Percentiles rank a stretch among this genome's conserved stretches.
Conservation (phyloP, 2,797 vertebrate species). For the Cirrhinus molitorella region DNA sequence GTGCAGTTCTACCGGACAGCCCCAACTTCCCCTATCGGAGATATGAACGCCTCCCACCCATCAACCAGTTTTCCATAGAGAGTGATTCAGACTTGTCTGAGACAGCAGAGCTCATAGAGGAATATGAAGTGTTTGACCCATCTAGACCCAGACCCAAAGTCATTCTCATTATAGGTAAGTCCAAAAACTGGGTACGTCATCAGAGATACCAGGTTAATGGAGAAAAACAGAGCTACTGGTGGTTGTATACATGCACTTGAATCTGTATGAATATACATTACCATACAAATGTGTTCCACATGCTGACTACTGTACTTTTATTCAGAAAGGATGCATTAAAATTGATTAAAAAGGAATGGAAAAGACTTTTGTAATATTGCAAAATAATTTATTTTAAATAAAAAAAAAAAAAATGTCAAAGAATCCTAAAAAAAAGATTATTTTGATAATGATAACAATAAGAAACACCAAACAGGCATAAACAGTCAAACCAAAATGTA, state of each 20-base stretch:
- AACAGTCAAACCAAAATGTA: too few relatives aligned
- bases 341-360: neutral
- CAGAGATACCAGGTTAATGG: neutral
- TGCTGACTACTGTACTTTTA: neutral
- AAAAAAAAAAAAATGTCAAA: too few relatives aligned
- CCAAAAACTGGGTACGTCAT: neutral
- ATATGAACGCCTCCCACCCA: conserved; percentile 95
- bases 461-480: neutral
- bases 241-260: neutral
- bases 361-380: neutral
- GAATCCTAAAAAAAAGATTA: neutral
- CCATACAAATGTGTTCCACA: neutral
- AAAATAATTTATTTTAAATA: neutral
- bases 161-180: conserved; percentile 94
- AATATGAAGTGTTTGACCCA: conserved; percentile 96
- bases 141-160: conserved; percentile 91
- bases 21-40: conserved; percentile 93
- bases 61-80: conserved; percentile 98
- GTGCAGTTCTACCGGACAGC: conserved; percentile 94
- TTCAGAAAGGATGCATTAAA: neutral
- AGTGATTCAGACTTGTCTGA: conserved; percentile 97
- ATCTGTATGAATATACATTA: neutral
- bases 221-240: neutral
- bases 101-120: conserved; percentile 96
- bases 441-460: neutral